phyloP scores from a whole-genome alignment of 2,888 invertebrate genomes.

The Diogma glabrata region DNA sequence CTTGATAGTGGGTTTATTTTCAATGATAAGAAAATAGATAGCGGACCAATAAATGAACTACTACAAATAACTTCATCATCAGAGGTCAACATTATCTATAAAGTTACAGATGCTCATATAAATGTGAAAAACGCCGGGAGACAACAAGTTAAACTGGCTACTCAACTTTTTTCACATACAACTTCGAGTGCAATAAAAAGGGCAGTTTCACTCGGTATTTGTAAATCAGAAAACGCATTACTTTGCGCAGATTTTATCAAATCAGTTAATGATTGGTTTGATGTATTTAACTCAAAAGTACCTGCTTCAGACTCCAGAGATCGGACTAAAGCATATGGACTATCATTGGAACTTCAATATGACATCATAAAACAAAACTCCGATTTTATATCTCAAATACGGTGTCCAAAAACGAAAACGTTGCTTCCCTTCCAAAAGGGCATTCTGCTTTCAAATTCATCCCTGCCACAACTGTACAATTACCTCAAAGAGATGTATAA shows the following conservation, averaged over 20 bases:
- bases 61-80: not conserved
- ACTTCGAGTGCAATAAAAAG: constrained; percentile 18
- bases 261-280: constrained; percentile 21
- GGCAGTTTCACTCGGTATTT: constrained; percentile 16
- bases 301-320: constrained; percentile 15
- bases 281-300: constrained; percentile 20
- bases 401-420: constrained; percentile 15
- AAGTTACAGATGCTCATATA: not conserved
- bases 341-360: constrained; percentile 17
- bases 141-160: constrained; percentile 16
- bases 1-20: constrained; percentile 2
- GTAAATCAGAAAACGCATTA: constrained; percentile 15
- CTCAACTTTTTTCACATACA: constrained; percentile 22
- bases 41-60: not conserved
- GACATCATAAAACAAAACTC: constrained; percentile 19
- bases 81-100: constrained; percentile 5
- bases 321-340: constrained; percentile 19
- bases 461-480: not conserved
- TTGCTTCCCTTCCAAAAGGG: constrained; percentile 22
- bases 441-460: constrained; percentile 12
- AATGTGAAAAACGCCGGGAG: constrained; percentile 11
- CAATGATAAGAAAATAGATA: not conserved
- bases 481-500: constrained; percentile 14
- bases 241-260: constrained; percentile 20
- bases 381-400: constrained; percentile 15